Evolutionary conservation across 2,797 vertebrate species (phyloP).

Genomic region (Alosa sapidissima): DNA sequence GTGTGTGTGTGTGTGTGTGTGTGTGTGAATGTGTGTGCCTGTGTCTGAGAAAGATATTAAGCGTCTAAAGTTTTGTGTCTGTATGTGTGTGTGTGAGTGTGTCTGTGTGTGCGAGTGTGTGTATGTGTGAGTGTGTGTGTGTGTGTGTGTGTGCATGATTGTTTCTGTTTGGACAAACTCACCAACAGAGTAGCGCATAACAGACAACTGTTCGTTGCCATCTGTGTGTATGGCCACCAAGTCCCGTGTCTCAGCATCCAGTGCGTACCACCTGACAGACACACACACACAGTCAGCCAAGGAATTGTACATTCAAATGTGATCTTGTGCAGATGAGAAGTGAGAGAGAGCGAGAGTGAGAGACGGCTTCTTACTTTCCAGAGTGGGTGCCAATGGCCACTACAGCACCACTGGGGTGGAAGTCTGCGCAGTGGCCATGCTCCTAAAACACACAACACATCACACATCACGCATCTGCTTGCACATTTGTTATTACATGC

Average conservation of each 20-base stretch:
- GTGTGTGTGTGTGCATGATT: not conserved
- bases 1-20: slow-evolving; percentile 7
- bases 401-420: slow-evolving; percentile 94
- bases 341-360: not conserved
- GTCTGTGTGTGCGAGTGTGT: not conserved
- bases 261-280: slow-evolving; percentile 88
- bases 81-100: not conserved
- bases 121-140: not conserved
- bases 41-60: not conserved
- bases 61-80: not conserved
- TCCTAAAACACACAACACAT: slow-evolving; percentile 72
- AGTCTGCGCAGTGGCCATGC: slow-evolving; percentile 96
- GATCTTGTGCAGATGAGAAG: not conserved
- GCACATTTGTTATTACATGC: too few relatives aligned
- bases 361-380: slow-evolving; percentile 82
- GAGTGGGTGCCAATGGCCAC: slow-evolving; percentile 96
- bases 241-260: slow-evolving; percentile 94
- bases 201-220: slow-evolving; percentile 94
- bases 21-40: not conserved
- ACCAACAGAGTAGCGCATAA: slow-evolving; percentile 95
- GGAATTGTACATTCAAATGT: not conserved
- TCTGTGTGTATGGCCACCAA: slow-evolving; percentile 96
- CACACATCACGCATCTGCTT: not conserved
- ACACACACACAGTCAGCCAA: not conserved
- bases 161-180: slow-evolving; percentile 52